Percentiles rank a stretch among this genome's conserved stretches.
Conservation (phyloP, 2,888 invertebrate genomes). For the Cerastoderma edule region DNA sequence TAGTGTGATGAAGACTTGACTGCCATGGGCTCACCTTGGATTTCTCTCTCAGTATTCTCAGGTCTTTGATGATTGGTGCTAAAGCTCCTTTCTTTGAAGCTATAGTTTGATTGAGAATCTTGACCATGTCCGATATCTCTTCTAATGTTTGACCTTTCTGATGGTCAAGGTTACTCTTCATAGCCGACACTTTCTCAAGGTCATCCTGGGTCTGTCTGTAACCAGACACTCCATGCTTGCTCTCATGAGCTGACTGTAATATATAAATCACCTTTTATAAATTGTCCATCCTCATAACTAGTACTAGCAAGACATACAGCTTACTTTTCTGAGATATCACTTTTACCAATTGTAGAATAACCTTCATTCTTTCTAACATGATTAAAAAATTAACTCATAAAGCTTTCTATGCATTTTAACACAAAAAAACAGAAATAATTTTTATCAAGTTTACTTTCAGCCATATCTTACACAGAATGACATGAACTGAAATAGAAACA, state of each 20-base stretch:
- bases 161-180: slow-evolving; percentile 85
- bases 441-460: no score
- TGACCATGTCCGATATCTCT: slow-evolving; percentile 86
- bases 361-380: no score
- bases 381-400: no score
- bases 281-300: neutral
- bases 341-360: no score
- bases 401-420: no score
- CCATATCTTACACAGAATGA: no score
- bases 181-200: slow-evolving; percentile 86
- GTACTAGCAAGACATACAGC: neutral
- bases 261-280: neutral
- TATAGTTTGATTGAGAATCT: slow-evolving; percentile 86
- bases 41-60: slow-evolving; percentile 89
- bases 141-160: slow-evolving; percentile 85
- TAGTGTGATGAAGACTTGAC: no score
- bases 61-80: slow-evolving; percentile 86
- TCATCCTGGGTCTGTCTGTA: slow-evolving; percentile 86
- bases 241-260: slow-evolving; percentile 77
- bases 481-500: no score
- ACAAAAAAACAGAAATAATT: neutral
- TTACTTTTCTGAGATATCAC: no score
- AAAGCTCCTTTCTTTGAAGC: slow-evolving; percentile 88
- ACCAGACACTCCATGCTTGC: slow-evolving; percentile 84
- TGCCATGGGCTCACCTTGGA: slow-evolving; percentile 83